Evolutionary conservation across 1,140 invertebrate genomes (phyloP).

Genomic region (Achatina immaculata): DNA sequence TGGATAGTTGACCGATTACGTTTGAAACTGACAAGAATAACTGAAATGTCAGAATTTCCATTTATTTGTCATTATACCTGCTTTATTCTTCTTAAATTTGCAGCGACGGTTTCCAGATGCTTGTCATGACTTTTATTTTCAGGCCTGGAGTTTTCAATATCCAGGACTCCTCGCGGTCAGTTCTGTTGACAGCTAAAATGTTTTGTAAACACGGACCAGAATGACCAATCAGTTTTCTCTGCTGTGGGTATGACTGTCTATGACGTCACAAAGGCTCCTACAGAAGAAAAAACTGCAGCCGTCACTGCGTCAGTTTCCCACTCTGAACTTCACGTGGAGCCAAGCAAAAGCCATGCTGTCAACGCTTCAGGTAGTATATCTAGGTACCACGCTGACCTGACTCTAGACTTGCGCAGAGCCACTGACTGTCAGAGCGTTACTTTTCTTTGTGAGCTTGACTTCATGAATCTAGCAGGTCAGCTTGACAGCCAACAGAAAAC

Average conservation of each 20-base stretch:
- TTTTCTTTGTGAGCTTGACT: neutral
- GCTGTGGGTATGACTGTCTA: neutral
- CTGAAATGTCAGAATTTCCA: no score
- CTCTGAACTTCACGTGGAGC: neutral
- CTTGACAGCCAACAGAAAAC: neutral
- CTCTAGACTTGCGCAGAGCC: neutral
- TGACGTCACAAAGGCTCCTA: neutral
- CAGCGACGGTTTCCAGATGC: no score
- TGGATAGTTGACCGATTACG: no score
- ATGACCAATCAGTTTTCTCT: neutral
- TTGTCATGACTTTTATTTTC: no score
- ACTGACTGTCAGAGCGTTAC: neutral
- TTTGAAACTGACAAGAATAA: no score
- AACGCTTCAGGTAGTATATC: neutral
- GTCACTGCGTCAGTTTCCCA: neutral
- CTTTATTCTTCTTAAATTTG: no score
- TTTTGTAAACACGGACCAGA: neutral
- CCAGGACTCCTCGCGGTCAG: neutral
- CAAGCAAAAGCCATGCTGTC: neutral
- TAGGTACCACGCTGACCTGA: neutral
- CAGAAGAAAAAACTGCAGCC: neutral
- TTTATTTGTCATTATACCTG: no score
- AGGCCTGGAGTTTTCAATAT: neutral
- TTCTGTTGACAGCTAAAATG: neutral
- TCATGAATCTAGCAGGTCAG: neutral